A percentile compares a stretch with the other conserved stretches of the same genome.
phyloP scores from a whole-genome alignment of 1,140 invertebrate genomes.

The Metaphire vulgaris region DNA sequence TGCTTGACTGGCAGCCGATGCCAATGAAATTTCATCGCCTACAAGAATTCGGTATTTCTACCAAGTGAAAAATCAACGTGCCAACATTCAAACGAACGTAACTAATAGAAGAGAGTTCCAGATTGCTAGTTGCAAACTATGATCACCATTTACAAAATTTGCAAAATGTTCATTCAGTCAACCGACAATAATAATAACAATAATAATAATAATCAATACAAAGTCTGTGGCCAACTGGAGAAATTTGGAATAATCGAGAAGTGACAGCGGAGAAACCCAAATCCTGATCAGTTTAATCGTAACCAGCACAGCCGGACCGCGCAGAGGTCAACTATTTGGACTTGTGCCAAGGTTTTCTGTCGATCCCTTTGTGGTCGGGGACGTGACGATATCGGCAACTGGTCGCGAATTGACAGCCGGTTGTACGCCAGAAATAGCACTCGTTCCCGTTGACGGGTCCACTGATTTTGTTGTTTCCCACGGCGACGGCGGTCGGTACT shows the following conservation, averaged over 20 bases:
- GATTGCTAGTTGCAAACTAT: not conserved
- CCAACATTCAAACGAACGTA: too few species aligned
- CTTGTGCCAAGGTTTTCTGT: conserved; percentile 54
- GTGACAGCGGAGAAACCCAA: not conserved
- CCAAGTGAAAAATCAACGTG: too few species aligned
- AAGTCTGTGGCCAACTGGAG: not conserved
- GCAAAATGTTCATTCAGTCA: not conserved
- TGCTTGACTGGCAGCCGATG: too few species aligned
- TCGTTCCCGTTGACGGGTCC: conserved; percentile 55
- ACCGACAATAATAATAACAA: not conserved
- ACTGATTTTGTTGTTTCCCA: conserved; percentile 15
- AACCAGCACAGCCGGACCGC: not conserved
- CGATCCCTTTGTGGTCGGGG: conserved; percentile 51
- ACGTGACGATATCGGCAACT: conserved; percentile 52
- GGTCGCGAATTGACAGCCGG: conserved; percentile 53
- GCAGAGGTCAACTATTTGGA: conserved; percentile 3
- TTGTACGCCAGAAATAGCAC: conserved; percentile 56
- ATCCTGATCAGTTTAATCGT: not conserved
- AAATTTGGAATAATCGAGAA: not conserved
- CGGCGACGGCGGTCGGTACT: too few species aligned
- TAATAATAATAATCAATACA: not conserved
- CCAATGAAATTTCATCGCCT: too few species aligned
- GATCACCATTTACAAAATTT: not conserved
- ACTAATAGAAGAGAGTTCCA: too few species aligned
- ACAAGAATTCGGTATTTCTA: too few species aligned